Evolutionary conservation across 2,113 vertebrate species (phyloP).

Genomic region (Microtus ochrogaster): DNA sequence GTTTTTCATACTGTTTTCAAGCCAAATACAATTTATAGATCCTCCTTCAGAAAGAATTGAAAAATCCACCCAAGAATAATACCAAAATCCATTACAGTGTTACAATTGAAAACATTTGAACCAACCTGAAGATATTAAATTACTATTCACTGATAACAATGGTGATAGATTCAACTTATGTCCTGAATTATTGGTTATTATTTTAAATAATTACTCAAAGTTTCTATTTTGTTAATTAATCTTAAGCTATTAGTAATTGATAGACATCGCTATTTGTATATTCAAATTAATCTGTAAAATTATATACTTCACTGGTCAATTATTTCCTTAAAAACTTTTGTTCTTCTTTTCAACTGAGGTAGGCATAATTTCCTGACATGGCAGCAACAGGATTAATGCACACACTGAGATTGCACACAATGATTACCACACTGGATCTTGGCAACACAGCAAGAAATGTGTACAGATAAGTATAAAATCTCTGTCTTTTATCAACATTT

Average conservation of each 20-base stretch:
- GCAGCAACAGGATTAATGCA: not conserved
- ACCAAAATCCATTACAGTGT: not conserved
- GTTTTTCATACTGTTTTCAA: slow-evolving; percentile 21
- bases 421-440: not conserved
- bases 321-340: not conserved
- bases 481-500: slow-evolving; percentile 53
- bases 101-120: not conserved
- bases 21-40: not conserved
- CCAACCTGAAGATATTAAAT: not conserved
- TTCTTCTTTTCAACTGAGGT: not conserved
- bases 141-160: not conserved
- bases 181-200: not conserved
- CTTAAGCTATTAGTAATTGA: not conserved
- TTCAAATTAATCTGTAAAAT: slow-evolving; percentile 10
- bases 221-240: not conserved
- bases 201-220: not conserved
- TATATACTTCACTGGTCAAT: not conserved
- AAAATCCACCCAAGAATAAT: not conserved
- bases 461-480: slow-evolving; percentile 42
- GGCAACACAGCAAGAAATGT: slow-evolving; percentile 3
- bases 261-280: not conserved
- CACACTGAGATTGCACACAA: not conserved
- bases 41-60: not conserved
- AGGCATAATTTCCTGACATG: not conserved
- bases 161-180: not conserved